Percentiles rank a stretch among this genome's conserved stretches.
Conservation (phyloP, 2,888 invertebrate species). For the Drepana falcataria region DNA sequence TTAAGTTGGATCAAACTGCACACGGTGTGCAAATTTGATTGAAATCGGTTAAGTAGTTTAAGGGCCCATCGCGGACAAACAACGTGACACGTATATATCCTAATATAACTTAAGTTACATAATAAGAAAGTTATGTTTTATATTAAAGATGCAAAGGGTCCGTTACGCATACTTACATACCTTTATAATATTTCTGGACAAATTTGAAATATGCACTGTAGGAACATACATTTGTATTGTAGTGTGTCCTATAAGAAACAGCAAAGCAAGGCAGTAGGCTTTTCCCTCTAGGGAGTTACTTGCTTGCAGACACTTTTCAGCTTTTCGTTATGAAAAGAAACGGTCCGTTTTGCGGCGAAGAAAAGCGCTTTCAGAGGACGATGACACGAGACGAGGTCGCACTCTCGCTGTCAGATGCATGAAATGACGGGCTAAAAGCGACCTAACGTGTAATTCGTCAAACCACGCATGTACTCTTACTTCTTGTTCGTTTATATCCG, state of each 20-base stretch:
- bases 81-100: no score
- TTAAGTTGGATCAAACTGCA: no score
- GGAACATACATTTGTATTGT: constrained; percentile 57
- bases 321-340: constrained; percentile 78
- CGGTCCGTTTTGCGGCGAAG: constrained; percentile 76
- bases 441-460: constrained; percentile 71
- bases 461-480: constrained; percentile 41
- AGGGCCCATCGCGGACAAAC: no score
- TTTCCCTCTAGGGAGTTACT: constrained; percentile 76
- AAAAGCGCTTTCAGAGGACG: constrained; percentile 78
- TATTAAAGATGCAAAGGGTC: no score
- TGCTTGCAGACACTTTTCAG: constrained; percentile 78
- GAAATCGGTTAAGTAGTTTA: no score
- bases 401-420: constrained; percentile 68
- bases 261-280: constrained; percentile 75
- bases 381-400: constrained; percentile 77
- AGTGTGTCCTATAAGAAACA: constrained; percentile 51
- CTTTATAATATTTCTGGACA: constrained; percentile 11
- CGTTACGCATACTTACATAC: not conserved
- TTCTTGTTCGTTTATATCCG: constrained; percentile 11
- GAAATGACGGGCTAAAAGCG: constrained; percentile 68
- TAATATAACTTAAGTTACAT: no score
- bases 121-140: no score
- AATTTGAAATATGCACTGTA: constrained; percentile 37
- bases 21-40: no score